A percentile compares a stretch with the other conserved stretches of the same genome.
These are phyloP conservation scores for Pseudochirops cupreus DNA, from an alignment of 2,797 vertebrate genomes.

Conservation along the genomic window DNA sequence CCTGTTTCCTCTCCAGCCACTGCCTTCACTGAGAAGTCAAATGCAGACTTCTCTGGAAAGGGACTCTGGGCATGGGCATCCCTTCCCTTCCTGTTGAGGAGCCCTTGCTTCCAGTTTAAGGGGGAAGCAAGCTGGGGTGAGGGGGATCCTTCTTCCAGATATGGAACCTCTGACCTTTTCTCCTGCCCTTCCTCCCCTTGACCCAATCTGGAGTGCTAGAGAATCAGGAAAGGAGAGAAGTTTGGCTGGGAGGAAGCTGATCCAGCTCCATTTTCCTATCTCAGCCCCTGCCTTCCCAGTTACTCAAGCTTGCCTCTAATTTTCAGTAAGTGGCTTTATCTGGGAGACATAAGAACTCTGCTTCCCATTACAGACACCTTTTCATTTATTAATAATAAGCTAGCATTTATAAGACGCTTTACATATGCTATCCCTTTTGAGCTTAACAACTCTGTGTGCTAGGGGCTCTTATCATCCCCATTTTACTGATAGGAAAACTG, in stretches of 20 bases:
- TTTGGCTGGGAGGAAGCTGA: background rate
- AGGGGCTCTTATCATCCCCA: background rate
- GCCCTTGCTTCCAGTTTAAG: background rate
- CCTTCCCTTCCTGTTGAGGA: background rate
- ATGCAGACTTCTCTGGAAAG: background rate
- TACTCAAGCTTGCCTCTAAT: background rate
- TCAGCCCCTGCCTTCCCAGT: background rate
- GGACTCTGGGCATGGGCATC: background rate
- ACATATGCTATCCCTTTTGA: background rate
- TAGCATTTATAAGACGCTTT: background rate
- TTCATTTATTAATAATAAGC: background rate
- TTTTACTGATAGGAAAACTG: background rate
- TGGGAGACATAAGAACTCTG: background rate
- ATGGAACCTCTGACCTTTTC: background rate
- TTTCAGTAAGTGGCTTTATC: background rate
- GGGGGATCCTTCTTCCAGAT: background rate
- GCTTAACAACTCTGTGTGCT: background rate
- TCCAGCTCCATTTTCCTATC: background rate
- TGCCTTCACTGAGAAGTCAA: background rate
- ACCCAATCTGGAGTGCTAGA: background rate
- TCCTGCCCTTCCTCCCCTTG: background rate
- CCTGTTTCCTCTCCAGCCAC: background rate
- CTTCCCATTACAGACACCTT: background rate
- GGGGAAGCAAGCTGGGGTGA: background rate
- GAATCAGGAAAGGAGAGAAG: background rate